Evolutionary conservation across 2,888 invertebrate species (phyloP).

Genomic region (Molorchus minor): DNA sequence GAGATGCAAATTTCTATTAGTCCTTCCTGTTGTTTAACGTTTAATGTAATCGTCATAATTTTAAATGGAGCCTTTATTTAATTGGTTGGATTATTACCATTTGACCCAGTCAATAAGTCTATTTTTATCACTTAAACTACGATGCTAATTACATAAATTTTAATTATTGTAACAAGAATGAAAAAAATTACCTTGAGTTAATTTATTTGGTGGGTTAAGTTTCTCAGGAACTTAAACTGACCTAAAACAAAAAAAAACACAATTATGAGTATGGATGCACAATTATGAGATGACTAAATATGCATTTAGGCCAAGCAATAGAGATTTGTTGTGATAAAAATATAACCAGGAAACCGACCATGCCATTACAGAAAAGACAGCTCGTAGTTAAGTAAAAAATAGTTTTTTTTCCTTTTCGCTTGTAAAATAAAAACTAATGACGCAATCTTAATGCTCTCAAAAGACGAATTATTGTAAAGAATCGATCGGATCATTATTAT

Average conservation of each 20-base stretch:
- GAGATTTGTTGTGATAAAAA: no score
- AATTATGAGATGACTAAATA: no score
- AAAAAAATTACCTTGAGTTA: slow-evolving; percentile 39
- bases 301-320: no score
- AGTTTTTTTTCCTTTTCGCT: no score
- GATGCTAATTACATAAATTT: slow-evolving; percentile 26
- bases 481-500: no score
- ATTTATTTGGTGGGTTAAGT: slow-evolving; percentile 33
- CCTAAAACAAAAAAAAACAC: slow-evolving; percentile 22
- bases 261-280: no score
- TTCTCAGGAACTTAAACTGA: slow-evolving; percentile 41
- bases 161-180: slow-evolving; percentile 29
- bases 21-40: slow-evolving; percentile 54
- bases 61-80: slow-evolving; percentile 45
- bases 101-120: slow-evolving; percentile 49
- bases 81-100: slow-evolving; percentile 47
- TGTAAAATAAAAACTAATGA: no score
- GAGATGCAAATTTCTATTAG: slow-evolving; percentile 56
- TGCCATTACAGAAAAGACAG: no score
- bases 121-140: slow-evolving; percentile 35
- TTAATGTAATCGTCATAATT: slow-evolving; percentile 51
- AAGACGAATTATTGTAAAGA: no score
- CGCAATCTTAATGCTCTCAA: no score
- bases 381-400: no score
- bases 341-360: no score